A percentile compares a stretch with the other conserved stretches of the same genome.
Evolutionary conservation across 2,113 vertebrate species (phyloP).

Genomic region (Falco punctatus): DNA sequence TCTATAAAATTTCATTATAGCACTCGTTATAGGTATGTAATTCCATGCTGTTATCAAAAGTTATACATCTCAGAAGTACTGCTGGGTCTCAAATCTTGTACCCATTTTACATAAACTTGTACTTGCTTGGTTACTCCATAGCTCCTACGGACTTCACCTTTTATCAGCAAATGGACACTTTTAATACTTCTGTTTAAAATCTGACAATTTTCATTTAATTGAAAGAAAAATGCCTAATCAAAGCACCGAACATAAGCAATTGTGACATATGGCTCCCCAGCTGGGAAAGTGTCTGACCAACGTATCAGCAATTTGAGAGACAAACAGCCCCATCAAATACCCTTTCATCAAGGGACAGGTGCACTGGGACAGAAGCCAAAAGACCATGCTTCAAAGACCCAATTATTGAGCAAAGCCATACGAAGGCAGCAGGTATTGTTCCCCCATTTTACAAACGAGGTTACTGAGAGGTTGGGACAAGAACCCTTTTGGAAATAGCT

Average conservation of each 20-base stretch:
- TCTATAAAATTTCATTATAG: not conserved
- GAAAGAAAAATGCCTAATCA: constrained; percentile 16
- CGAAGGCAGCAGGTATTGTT: not conserved
- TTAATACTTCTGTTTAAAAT: not conserved
- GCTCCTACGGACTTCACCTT: not conserved
- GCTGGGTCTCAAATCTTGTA: not conserved
- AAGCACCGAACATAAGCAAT: not conserved
- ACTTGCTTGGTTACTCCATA: not conserved
- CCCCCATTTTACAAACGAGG: not conserved
- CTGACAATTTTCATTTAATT: not conserved
- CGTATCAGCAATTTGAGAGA: not conserved
- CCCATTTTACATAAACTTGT: not conserved
- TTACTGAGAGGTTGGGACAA: not conserved
- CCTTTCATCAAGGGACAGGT: not conserved
- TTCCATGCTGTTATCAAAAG: not conserved
- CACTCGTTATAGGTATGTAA: not conserved
- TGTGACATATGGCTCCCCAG: constrained; percentile 22
- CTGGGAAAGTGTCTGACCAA: not conserved
- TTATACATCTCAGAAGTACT: not conserved
- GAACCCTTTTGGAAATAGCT: not conserved
- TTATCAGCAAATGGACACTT: not conserved
- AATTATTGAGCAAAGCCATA: not conserved
- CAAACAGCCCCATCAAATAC: not conserved
- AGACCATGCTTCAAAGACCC: not conserved
- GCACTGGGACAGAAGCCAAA: not conserved